Conservation (phyloP, 2,888 invertebrate species). For the Dryobota labecula region DNA sequence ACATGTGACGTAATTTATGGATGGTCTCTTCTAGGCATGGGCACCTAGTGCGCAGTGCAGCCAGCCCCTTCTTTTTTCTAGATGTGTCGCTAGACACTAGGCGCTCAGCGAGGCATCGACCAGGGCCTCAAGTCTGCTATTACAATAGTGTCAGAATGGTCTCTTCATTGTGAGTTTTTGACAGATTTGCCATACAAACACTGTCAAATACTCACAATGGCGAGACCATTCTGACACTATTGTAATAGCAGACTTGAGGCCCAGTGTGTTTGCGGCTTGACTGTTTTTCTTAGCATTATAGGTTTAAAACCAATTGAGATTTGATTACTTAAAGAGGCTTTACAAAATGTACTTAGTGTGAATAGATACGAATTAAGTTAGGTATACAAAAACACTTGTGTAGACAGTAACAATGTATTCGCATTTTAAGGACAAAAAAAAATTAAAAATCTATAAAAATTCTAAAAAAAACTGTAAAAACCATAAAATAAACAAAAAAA, state of each 20-base stretch:
- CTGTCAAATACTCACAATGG: no score
- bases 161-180: no score
- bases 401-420: background rate
- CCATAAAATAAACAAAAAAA: constrained; percentile 23
- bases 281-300: background rate
- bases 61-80: no score
- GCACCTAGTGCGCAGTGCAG: background rate
- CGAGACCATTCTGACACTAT: no score
- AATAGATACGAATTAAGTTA: background rate
- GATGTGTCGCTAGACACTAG: background rate
- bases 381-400: background rate
- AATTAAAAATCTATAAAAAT: background rate
- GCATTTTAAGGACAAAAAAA: constrained; percentile 12
- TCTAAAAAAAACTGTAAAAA: constrained; percentile 15
- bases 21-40: background rate
- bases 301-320: background rate
- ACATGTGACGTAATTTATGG: background rate
- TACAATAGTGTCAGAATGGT: no score
- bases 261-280: background rate
- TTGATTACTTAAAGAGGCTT: background rate
- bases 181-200: no score
- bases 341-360: background rate
- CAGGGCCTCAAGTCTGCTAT: no score
- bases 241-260: no score
- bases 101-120: background rate